Conservation (phyloP, 2,113 vertebrate genomes). For the Oenanthe oenanthe region DNA sequence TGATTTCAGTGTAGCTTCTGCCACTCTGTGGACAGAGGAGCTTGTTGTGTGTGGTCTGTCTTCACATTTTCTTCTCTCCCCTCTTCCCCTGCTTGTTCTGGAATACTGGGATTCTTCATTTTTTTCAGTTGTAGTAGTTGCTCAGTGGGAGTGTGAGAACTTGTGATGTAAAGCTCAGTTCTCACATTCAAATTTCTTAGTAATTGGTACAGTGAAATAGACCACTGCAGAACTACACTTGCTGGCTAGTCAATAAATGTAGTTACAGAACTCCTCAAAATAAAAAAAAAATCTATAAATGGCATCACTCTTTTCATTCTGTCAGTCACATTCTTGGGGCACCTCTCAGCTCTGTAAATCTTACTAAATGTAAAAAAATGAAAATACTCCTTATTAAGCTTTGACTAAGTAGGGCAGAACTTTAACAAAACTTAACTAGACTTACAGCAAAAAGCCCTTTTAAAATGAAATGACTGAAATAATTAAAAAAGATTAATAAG, state of each 20-base stretch:
- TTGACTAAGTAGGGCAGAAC: neutral
- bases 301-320: neutral
- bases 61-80: neutral
- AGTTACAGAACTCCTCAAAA: neutral
- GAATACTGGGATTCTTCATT: neutral
- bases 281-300: neutral
- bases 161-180: slow-evolving; percentile 42
- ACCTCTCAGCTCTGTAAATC: neutral
- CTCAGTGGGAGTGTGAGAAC: slow-evolving; percentile 58
- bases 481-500: neutral
- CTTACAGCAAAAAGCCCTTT: neutral
- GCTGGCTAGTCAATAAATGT: neutral
- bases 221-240: neutral
- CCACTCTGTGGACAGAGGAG: slow-evolving; percentile 31
- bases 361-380: neutral
- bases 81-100: neutral
- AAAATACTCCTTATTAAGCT: neutral
- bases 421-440: neutral
- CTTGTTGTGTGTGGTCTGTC: neutral
- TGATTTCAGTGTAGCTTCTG: slow-evolving; percentile 42
- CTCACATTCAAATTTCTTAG: slow-evolving; percentile 13
- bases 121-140: slow-evolving; percentile 28
- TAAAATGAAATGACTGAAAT: neutral
- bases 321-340: neutral
- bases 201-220: neutral